These are phyloP conservation scores for Imbricaverruca yamaguchii DNA, from an alignment of 2,888 invertebrate genomes.

Conservation along the genomic window DNA sequence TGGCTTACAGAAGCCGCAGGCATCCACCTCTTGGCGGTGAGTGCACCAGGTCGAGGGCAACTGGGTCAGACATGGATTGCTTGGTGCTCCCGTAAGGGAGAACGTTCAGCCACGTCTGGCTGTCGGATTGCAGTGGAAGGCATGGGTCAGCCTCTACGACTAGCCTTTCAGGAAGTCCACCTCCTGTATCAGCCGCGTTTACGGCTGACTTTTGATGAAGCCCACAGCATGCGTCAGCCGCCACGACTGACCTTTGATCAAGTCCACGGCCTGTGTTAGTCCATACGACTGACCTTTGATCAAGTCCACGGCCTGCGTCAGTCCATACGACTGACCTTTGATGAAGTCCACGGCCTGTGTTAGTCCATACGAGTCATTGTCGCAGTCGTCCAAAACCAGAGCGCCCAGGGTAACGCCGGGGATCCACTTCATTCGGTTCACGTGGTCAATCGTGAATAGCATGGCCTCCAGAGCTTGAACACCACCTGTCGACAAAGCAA, in stretches of 20 bases:
- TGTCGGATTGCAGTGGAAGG: slow-evolving; percentile 38
- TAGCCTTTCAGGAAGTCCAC: slow-evolving; percentile 93
- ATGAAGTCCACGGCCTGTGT: slow-evolving; percentile 99
- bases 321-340: slow-evolving; percentile 43
- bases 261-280: slow-evolving; percentile 94
- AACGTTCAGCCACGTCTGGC: too few species aligned
- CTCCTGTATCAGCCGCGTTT: slow-evolving; percentile 55
- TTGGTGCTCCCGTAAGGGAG: too few species aligned
- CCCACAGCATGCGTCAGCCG: slow-evolving; percentile 55
- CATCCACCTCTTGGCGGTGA: too few species aligned
- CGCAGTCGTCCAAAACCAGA: slow-evolving; percentile 86
- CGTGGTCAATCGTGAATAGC: slow-evolving; percentile 77
- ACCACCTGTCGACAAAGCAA: neutral
- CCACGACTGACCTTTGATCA: slow-evolving; percentile 56
- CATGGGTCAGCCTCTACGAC: slow-evolving; percentile 90
- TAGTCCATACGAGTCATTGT: slow-evolving; percentile 88
- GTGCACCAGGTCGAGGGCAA: too few species aligned
- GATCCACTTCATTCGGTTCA: slow-evolving; percentile 53
- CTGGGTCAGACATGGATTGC: too few species aligned
- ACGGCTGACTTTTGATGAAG: slow-evolving; percentile 48
- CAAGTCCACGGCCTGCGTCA: slow-evolving; percentile 75
- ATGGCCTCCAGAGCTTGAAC: slow-evolving; percentile 73
- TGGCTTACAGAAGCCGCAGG: too few species aligned
- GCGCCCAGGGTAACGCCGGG: slow-evolving; percentile 76
- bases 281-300: slow-evolving; percentile 94